Evolutionary conservation across 2,797 vertebrate genomes (phyloP), one percentile per base, ranked within the genome.

Genomic region (Pampus argenteus): DNA sequence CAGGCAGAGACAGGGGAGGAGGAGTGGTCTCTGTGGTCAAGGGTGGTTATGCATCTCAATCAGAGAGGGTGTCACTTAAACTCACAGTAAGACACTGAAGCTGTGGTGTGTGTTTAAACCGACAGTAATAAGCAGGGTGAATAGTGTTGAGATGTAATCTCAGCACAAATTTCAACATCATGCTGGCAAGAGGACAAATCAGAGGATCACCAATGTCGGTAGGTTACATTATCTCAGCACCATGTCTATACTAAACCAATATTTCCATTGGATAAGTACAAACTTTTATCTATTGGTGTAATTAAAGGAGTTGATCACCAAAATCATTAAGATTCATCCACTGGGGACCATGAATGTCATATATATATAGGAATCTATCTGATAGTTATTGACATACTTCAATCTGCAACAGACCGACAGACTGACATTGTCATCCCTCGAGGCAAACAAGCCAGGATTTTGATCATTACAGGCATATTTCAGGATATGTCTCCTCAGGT

Each of bases 11-110:
- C 4, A 29, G 13, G 29, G 13, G 14, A 45, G 52, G 14, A 45
- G 52, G 9, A 22, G 36, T 1, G 9, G 47, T 52, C 58, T 4
- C 23, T 25, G 54, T n/a, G 63, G 59, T 82, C 68, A 82, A 54
- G 40, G 26, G 10, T 61, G 44, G 28, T 23, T 44, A 60, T 55
- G 73, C 31, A 80, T 80, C 55, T 44, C 22, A 59, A 42, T 76
- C 65, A 62, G 52, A 70, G 18, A 38, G 23, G 25, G 11, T 29
- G 31, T 22, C 61, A 51, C 0, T 15, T 36, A 6, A 17, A 52
- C 55, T 67, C 31, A 18, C 50, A 31, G 29, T 31, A 7, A 31
- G 9, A 31, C 29, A 31, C 3, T 26, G 26, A 26, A 2, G 26
- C 3, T n/a, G n/a, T n/a, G n/a, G 28, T 29, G 29, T 31, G 29